A percentile compares a stretch with the other conserved stretches of the same genome.
These are phyloP conservation scores for Cheilosia scutellata DNA, from an alignment of 2,888 invertebrate species.

Conservation along the genomic window DNA sequence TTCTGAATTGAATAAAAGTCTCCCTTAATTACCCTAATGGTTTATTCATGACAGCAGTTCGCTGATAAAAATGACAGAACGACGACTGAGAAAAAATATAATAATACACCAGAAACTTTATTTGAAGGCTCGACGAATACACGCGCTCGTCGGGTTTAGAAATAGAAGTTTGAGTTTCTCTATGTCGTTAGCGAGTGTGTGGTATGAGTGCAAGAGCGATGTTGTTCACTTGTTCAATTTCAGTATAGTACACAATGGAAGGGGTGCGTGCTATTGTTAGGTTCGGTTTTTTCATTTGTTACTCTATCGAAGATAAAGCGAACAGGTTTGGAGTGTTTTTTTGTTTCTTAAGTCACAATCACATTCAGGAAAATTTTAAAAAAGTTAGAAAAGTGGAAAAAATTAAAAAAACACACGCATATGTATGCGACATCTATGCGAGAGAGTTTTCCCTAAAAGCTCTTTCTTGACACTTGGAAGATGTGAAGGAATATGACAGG, in stretches of 20 bases:
- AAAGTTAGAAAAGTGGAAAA: too few relatives aligned
- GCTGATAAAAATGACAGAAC: conserved; percentile 71
- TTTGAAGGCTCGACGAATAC: conserved; percentile 57
- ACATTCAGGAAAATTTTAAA: too few relatives aligned
- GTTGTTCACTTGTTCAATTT: not conserved
- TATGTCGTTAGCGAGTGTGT: conserved; percentile 31
- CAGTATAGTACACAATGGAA: not conserved
- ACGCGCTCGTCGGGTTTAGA: conserved; percentile 20
- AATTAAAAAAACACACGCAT: too few relatives aligned
- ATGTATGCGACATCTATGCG: too few relatives aligned
- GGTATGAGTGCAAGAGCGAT: conserved; percentile 26
- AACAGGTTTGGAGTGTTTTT: not conserved
- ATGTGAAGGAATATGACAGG: too few relatives aligned
- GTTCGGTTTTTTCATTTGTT: conserved; percentile 22
- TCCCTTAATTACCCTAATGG: conserved; percentile 75
- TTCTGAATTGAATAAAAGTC: conserved; percentile 71
- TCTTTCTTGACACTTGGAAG: too few relatives aligned
- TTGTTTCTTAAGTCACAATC: too few relatives aligned
- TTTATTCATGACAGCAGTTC: conserved; percentile 72
- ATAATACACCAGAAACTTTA: conserved; percentile 49
- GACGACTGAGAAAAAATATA: conserved; percentile 22
- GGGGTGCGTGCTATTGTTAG: conserved; percentile 17
- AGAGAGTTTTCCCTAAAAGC: too few relatives aligned
- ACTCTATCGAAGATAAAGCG: conserved; percentile 22
- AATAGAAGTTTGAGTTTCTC: conserved; percentile 14